Percentiles rank a stretch among this genome's conserved stretches.
Conservation (phyloP, 2,113 vertebrate species). For the Paramormyrops kingsleyae region DNA sequence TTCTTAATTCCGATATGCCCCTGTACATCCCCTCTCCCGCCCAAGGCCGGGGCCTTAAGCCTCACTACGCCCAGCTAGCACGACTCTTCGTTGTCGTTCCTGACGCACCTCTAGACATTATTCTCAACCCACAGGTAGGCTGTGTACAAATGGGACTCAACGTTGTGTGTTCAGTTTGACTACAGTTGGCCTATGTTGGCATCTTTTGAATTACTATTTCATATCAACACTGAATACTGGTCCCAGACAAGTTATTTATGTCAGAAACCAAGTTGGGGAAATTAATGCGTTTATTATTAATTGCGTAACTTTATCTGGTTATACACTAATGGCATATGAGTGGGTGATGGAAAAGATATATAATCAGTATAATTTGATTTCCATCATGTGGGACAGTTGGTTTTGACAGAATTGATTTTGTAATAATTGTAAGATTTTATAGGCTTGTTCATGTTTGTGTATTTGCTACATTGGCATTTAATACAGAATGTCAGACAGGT, state of each 20-base stretch:
- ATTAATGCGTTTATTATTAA: neutral
- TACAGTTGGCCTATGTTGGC: neutral
- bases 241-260: neutral
- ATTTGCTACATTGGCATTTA: neutral
- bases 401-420: neutral
- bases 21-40: slow-evolving; percentile 88
- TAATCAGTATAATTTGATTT: neutral
- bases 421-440: neutral
- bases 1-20: slow-evolving; percentile 93
- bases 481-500: neutral
- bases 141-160: neutral
- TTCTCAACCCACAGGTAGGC: slow-evolving; percentile 82
- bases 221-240: neutral
- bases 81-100: slow-evolving; percentile 91
- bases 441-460: neutral
- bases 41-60: slow-evolving; percentile 87
- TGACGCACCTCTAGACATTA: slow-evolving; percentile 85
- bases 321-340: neutral
- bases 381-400: neutral
- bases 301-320: neutral
- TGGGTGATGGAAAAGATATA: neutral
- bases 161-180: neutral
- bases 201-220: neutral
- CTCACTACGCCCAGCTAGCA: slow-evolving; percentile 85
- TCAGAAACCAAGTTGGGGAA: neutral